phyloP scores from a whole-genome alignment of 2,888 invertebrate species.

The Hirtodrosophila alboralis region DNA sequence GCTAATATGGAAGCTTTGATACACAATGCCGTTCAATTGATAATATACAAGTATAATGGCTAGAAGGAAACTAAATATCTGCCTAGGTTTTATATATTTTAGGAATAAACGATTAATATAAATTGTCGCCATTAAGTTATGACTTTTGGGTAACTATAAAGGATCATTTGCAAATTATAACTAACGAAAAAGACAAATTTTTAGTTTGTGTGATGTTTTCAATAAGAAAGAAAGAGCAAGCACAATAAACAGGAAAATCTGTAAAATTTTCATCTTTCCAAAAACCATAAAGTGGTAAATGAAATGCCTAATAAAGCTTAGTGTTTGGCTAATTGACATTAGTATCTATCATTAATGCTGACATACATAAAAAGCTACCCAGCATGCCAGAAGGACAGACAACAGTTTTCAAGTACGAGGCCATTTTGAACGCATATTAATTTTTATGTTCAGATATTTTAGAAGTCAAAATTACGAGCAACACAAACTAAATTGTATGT shows the following conservation, averaged over 20 bases:
- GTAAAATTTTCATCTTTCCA: background rate
- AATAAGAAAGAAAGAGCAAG: background rate
- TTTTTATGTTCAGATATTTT: slow-evolving; percentile 49
- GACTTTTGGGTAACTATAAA: no score
- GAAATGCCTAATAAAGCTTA: slow-evolving; percentile 1
- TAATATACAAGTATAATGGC: slow-evolving; percentile 31
- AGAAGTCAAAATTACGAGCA: slow-evolving; percentile 30
- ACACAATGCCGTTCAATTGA: slow-evolving; percentile 46
- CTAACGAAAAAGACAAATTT: no score
- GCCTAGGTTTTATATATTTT: background rate
- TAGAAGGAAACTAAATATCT: slow-evolving; percentile 1
- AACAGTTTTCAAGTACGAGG: slow-evolving; percentile 43
- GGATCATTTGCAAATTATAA: no score
- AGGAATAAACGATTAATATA: no score
- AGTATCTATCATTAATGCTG: slow-evolving; percentile 63
- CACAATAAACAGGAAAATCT: background rate
- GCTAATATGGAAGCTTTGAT: slow-evolving; percentile 25
- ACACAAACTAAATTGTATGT: slow-evolving; percentile 31
- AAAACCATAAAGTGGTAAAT: slow-evolving; percentile 4
- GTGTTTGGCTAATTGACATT: slow-evolving; percentile 62
- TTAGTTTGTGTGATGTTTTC: no score
- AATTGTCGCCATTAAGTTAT: no score
- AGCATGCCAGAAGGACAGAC: slow-evolving; percentile 8
- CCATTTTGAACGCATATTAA: slow-evolving; percentile 53
- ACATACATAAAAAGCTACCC: slow-evolving; percentile 47